Conservation (phyloP, 2,888 invertebrate genomes). For the Rambutsinella grinnellia region DNA sequence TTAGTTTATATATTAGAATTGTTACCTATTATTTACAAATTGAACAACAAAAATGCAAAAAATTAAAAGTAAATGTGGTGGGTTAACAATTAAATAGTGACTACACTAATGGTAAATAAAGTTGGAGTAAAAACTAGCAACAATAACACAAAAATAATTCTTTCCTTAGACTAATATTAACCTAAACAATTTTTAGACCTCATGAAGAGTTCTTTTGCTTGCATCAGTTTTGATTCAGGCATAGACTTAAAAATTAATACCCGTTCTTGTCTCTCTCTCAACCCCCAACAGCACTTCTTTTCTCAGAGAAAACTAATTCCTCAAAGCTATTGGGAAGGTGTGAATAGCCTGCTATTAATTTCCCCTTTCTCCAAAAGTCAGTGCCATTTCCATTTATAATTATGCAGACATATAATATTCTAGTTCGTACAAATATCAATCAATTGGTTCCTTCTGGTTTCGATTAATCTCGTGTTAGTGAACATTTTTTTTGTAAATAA, state of each 20-base stretch:
- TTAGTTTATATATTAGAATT: too few relatives aligned
- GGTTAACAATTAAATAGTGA: background rate
- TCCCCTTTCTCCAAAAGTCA: background rate
- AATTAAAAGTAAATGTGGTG: slow-evolving; percentile 18
- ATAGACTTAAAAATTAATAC: slow-evolving; percentile 40
- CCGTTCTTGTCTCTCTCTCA: slow-evolving; percentile 47
- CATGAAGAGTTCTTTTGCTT: background rate
- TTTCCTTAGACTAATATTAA: slow-evolving; percentile 26
- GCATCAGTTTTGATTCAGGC: background rate
- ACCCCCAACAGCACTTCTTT: background rate
- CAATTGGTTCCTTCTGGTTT: slow-evolving; percentile 11
- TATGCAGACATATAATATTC: background rate
- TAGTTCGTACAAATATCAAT: slow-evolving; percentile 13
- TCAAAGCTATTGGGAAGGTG: background rate
- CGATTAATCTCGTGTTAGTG: background rate
- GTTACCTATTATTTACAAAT: slow-evolving; percentile 32
- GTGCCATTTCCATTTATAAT: slow-evolving; percentile 10
- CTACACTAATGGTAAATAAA: background rate
- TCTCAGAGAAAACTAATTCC: background rate
- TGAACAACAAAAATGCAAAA: slow-evolving; percentile 17
- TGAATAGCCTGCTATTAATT: slow-evolving; percentile 34
- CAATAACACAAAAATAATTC: slow-evolving; percentile 33
- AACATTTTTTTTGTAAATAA: too few relatives aligned
- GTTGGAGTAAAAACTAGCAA: background rate
- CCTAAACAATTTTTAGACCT: slow-evolving; percentile 8